Evolutionary conservation across 2,888 invertebrate species (phyloP), one percentile per base, ranked within the genome.

Genomic region (Nomada flava): DNA sequence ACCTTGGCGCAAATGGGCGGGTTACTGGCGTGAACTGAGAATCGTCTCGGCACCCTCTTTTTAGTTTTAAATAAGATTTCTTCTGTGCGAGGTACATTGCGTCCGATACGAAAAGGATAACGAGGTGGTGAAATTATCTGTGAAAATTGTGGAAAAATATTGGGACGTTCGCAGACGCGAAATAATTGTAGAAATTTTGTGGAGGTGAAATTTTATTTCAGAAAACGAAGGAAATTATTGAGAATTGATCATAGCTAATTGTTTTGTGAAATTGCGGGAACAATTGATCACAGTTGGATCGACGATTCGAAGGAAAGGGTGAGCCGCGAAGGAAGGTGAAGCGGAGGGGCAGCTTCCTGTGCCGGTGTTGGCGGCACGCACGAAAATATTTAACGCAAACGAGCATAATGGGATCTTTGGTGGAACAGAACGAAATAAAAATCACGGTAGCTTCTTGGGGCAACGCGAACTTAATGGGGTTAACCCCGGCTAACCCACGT

Each of bases 381-480:
- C 73, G 75, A 76, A 83, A 82, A 79, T 80, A 63, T 82, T 83
- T 73, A 84, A 85, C 81, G 85, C 78, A 87, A 89, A 88, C 82
- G 88, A 80, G 82, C 68, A 77, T 86, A 88, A 90, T 91, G 87
- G 85, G 85, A 89, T 87, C 84, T 77, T 74, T 20, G 78, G 79
- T 64, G 76, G 82, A 88, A 64, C 59, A 59, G 76, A 67, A 88
- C 73, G 84, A 86, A 84, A 88, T 75, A 84, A 87, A 83, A 84
- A 84, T 85, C 76, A 70, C 76, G 86, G 87, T 86, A 86, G 83
- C 84, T 74, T 85, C 85, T 82, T 71, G 82, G 77, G 53, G 80
- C 84, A 83, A 71, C 65, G 79, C 80, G 59, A 74, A 65, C 84
- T 90, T 92, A 91, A 92, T 92, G 91, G 91, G 87, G 89, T 91